Evolutionary conservation across 30 jellyfish, hydroid and myxozoan genomes (phyloP), one percentile per base, ranked within the genome.

Genomic region (Clytia hemisphaerica): DNA sequence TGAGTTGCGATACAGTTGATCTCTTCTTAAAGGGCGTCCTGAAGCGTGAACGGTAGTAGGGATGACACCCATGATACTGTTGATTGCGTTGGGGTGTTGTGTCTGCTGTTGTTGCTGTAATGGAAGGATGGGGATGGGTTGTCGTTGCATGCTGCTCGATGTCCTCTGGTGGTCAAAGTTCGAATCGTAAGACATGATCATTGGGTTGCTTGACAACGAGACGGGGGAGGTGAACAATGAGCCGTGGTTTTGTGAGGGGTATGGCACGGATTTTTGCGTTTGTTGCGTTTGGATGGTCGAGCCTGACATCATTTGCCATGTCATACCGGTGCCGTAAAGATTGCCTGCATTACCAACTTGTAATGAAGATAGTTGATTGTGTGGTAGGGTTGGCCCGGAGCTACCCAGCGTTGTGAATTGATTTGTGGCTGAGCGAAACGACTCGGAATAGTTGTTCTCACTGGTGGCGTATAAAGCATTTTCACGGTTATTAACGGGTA

Each of bases 291-390:
- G 93, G 4, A 84, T 61, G 7, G 72, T 76, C 47, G 73, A 78
- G n/a, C 85, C 54, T 42, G 94, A 74, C 7, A 85, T 67, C 26
- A 88, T 83, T 34, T 88, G 97, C 97, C 97, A 88, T 3, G 93
- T 73, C 38, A 88, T 73, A 3, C 88, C 79, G 16, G 80, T 61
- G 58, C 83, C 80, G 83, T 88, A 79, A 16, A 80, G 61, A 34
- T 61, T 78, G 28, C 71, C 48, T 16, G 45, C 82, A 61, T 31
- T 37, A 46, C 83, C 67, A 33, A 58, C 62, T 69, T 58, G 31
- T 6, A 78, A 67, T 21, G 54, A 53, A 26, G 74, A 53, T 33
- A 67, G 93, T 14, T 45, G 80, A n/a, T n/a, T n/a, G n/a, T n/a
- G n/a, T n/a, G n/a, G n/a, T n/a, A n/a, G n/a, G n/a, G n/a, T n/a